phyloP scores from a whole-genome alignment of 2,113 vertebrate genomes.

The Tupaia tana region DNA sequence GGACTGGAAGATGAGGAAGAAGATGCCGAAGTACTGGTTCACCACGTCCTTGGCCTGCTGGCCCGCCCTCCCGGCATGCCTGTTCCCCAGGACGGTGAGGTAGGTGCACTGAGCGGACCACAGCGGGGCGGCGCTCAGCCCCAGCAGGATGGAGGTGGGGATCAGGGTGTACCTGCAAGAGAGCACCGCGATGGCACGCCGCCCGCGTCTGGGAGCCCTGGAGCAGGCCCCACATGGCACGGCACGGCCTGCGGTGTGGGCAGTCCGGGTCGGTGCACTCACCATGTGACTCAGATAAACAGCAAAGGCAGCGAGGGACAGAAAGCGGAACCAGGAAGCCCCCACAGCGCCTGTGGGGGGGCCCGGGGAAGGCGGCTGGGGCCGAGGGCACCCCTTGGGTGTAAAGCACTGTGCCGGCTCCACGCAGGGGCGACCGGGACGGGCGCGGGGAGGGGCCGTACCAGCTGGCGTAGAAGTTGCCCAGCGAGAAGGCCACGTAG shows the following conservation, averaged over 20 bases:
- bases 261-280: too few species aligned
- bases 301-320: too few species aligned
- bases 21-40: conserved; percentile 95
- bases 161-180: conserved; percentile 93
- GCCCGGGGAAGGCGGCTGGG: too few species aligned
- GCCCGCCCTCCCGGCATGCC: conserved; percentile 83
- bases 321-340: too few species aligned
- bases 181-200: neutral
- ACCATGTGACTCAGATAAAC: too few species aligned
- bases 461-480: conserved; percentile 96
- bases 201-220: too few species aligned
- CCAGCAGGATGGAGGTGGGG: conserved; percentile 94
- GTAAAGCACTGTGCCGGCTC: too few species aligned
- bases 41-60: conserved; percentile 89
- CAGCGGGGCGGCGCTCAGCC: conserved; percentile 93
- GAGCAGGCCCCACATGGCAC: too few species aligned
- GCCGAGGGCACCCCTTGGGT: too few species aligned
- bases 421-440: too few species aligned
- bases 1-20: conserved; percentile 97
- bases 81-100: conserved; percentile 91
- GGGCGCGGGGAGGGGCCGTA: conserved; percentile 65
- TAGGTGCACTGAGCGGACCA: conserved; percentile 97
- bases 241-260: too few species aligned
- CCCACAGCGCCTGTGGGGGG: too few species aligned
- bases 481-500: conserved; percentile 93